Evolutionary conservation across 2,888 invertebrate species (phyloP).

Genomic region (Drosophila engyochracea): DNA sequence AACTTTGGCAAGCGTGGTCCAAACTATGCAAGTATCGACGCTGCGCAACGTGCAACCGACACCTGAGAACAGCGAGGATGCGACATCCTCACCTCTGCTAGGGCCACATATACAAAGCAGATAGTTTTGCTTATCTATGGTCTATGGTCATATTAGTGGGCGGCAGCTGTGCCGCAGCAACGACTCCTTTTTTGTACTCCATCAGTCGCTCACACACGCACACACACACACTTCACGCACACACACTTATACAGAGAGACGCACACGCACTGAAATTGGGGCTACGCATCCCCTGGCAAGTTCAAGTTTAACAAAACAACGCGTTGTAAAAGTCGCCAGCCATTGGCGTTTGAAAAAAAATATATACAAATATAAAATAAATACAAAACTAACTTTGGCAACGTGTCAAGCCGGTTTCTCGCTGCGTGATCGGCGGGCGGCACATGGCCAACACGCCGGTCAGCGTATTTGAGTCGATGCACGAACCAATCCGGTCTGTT

Average conservation of each 20-base stretch:
- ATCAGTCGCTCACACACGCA: conserved; percentile 12
- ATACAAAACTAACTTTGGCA: conserved; percentile 67
- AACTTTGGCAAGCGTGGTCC: conserved; percentile 56
- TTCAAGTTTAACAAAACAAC: conserved; percentile 70
- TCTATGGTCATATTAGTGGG: conserved; percentile 9
- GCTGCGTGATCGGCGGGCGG: conserved; percentile 24
- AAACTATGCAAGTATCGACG: conserved; percentile 27
- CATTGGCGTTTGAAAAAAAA: conserved; percentile 60
- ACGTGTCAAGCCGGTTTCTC: conserved; percentile 74
- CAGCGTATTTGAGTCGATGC: conserved; percentile 42
- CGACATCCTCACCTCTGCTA: background rate
- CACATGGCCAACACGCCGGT: conserved; percentile 60
- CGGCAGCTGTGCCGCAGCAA: background rate
- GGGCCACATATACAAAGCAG: conserved; percentile 4
- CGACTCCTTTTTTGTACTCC: conserved; percentile 19
- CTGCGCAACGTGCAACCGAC: conserved; percentile 21
- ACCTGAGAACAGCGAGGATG: conserved; percentile 46
- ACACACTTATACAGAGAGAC: conserved; percentile 5
- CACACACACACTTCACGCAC: conserved; percentile 12
- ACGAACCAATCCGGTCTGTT: conserved; percentile 51
- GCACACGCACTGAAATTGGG: conserved; percentile 16
- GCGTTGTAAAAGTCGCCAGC: conserved; percentile 52
- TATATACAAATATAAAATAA: conserved; percentile 1
- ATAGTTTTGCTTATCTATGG: conserved; percentile 13
- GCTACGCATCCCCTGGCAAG: conserved; percentile 72